Conservation (phyloP, 2,113 vertebrate species). For the Ceyx cyanopectus region DNA sequence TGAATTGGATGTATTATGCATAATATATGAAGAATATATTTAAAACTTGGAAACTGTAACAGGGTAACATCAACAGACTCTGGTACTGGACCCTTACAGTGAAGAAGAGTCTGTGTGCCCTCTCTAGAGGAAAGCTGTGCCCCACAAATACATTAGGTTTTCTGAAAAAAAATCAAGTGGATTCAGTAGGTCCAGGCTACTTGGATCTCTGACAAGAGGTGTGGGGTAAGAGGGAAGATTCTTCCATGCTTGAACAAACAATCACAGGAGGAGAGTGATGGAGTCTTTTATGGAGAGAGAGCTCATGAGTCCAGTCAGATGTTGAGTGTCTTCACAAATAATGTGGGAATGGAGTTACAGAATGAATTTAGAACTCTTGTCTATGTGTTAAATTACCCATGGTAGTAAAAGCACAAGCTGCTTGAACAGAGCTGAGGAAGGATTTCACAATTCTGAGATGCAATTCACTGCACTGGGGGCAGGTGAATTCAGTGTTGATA, state of each 20-base stretch:
- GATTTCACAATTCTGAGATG: background rate
- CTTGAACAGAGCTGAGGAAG: background rate
- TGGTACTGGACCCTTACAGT: background rate
- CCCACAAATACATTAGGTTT: background rate
- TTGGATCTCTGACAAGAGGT: background rate
- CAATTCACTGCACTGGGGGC: accelerated
- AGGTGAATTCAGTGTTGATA: background rate
- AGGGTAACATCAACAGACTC: background rate
- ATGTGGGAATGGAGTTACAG: background rate
- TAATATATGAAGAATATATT: background rate
- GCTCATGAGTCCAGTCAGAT: background rate
- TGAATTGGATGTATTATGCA: accelerated
- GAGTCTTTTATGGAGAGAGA: background rate
- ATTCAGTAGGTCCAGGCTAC: background rate
- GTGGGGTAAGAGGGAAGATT: background rate
- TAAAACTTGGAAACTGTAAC: background rate
- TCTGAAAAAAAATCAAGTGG: background rate
- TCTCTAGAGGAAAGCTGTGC: background rate
- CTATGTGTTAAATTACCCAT: background rate
- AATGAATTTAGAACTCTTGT: background rate
- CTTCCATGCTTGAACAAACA: background rate
- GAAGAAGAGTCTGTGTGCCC: background rate
- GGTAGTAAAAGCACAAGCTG: background rate
- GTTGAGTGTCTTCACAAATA: background rate
- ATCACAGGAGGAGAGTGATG: background rate